A percentile compares a stretch with the other conserved stretches of the same genome.
These are phyloP conservation scores for Embidobia sp. DNA, from an alignment of 2,888 invertebrate genomes.

Conservation along the genomic window DNA sequence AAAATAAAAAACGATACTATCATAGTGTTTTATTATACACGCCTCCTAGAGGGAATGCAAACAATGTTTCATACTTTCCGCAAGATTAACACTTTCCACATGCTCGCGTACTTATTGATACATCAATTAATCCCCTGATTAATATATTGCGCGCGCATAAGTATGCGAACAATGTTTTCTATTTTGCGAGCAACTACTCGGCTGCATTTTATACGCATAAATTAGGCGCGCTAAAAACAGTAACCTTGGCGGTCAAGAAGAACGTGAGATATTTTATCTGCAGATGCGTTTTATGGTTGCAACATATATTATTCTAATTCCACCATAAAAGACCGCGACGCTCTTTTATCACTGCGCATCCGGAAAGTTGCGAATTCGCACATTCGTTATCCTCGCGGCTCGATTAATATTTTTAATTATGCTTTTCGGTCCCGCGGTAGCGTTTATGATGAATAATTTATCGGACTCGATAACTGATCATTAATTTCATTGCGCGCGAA, in stretches of 20 bases:
- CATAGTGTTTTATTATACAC: constrained; percentile 8
- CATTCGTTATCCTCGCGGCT: no score
- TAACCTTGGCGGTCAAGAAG: constrained; percentile 13
- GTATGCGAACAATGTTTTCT: constrained; percentile 42
- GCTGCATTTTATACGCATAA: constrained; percentile 23
- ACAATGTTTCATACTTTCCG: constrained; percentile 25
- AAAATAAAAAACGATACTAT: constrained; percentile 12
- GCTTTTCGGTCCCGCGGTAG: no score
- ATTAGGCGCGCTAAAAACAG: constrained; percentile 21
- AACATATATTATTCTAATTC: no score
- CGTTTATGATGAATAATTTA: constrained; percentile 43
- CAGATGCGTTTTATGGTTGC: no score
- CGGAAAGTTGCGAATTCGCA: no score
- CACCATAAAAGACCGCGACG: no score
- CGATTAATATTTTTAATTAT: no score
- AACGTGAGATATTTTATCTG: constrained; percentile 16
- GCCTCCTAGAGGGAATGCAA: constrained; percentile 2
- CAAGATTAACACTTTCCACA: constrained; percentile 21
- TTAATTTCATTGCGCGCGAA: constrained; percentile 44
- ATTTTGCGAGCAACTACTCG: constrained; percentile 4
- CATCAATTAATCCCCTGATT: constrained; percentile 28
- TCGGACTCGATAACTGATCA: constrained; percentile 24
- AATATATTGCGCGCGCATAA: constrained; percentile 18
- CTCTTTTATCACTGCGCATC: no score
- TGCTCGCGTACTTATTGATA: constrained; percentile 13